Percentiles rank a stretch among this genome's conserved stretches.
Evolutionary conservation across 1,140 invertebrate species (phyloP).

Genomic region (Sinonovacula constricta): DNA sequence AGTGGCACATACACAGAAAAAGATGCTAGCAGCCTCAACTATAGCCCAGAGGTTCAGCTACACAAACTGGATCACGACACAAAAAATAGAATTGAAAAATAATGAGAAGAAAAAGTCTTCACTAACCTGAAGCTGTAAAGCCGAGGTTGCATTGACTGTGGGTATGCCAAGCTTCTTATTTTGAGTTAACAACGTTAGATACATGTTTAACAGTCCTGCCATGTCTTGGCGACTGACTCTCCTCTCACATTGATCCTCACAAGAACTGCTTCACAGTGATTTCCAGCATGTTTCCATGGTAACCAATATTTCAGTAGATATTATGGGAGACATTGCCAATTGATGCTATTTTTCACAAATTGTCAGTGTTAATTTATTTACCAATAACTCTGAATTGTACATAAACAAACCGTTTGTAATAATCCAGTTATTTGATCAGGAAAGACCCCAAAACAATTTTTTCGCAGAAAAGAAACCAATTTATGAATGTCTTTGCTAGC

Average conservation of each 20-base stretch:
- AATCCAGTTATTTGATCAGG: too few relatives aligned
- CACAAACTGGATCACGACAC: neutral
- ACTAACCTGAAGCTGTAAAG: constrained; percentile 51
- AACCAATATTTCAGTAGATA: constrained; percentile 55
- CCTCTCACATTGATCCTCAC: constrained; percentile 46
- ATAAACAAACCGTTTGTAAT: too few relatives aligned
- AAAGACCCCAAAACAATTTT: too few relatives aligned
- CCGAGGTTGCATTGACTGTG: constrained; percentile 40
- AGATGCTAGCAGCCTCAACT: too few relatives aligned
- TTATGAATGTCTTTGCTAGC: too few relatives aligned
- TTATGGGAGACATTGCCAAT: constrained; percentile 51
- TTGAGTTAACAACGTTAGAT: constrained; percentile 51
- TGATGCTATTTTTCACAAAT: constrained; percentile 29
- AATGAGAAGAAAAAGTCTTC: too few relatives aligned
- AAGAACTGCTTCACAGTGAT: constrained; percentile 47
- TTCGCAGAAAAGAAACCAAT: too few relatives aligned
- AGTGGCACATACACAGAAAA: too few relatives aligned
- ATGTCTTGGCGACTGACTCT: constrained; percentile 43
- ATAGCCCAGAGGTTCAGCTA: too few relatives aligned
- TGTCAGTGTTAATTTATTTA: constrained; percentile 43
- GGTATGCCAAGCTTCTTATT: constrained; percentile 51
- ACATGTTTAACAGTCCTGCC: constrained; percentile 54
- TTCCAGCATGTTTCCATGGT: constrained; percentile 49
- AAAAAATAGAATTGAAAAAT: neutral
- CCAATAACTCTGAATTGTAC: constrained; percentile 33